These are phyloP conservation scores for Nothocercus julius DNA, from an alignment of 2,113 vertebrate genomes.

Conservation along the genomic window DNA sequence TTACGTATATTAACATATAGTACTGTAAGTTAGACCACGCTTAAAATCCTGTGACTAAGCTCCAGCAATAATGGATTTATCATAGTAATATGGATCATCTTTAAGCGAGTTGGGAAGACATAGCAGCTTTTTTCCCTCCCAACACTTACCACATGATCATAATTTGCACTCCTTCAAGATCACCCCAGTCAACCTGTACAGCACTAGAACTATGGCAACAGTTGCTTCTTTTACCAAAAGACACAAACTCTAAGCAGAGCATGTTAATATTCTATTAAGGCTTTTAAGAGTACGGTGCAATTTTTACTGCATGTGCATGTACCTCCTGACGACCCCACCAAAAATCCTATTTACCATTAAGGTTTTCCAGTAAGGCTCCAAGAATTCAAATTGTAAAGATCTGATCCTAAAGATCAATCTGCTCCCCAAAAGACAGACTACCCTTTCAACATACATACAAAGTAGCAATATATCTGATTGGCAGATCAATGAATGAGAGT, in stretches of 20 bases:
- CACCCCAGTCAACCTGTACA: fast-evolving
- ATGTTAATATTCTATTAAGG: neutral
- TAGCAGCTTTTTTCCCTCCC: too few species aligned
- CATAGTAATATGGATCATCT: neutral
- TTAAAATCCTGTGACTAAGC: too few species aligned
- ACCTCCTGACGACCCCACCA: neutral
- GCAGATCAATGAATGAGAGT: neutral
- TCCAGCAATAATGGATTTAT: too few species aligned
- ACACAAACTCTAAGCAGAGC: neutral
- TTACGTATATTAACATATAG: too few species aligned
- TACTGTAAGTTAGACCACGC: neutral
- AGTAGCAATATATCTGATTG: neutral
- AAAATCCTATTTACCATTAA: neutral
- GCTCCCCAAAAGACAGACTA: neutral
- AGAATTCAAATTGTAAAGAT: neutral
- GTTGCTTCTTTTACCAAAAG: neutral
- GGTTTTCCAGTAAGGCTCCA: neutral
- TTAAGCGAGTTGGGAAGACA: neutral
- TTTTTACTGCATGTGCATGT: fast-evolving
- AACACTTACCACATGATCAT: neutral
- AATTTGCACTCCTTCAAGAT: neutral
- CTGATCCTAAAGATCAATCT: neutral
- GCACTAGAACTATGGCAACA: neutral
- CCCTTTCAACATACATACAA: neutral
- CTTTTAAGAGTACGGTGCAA: neutral